Percentiles rank a stretch among this genome's conserved stretches.
phyloP scores from a whole-genome alignment of 2,888 invertebrate genomes.

The Plemyria rubiginata region DNA sequence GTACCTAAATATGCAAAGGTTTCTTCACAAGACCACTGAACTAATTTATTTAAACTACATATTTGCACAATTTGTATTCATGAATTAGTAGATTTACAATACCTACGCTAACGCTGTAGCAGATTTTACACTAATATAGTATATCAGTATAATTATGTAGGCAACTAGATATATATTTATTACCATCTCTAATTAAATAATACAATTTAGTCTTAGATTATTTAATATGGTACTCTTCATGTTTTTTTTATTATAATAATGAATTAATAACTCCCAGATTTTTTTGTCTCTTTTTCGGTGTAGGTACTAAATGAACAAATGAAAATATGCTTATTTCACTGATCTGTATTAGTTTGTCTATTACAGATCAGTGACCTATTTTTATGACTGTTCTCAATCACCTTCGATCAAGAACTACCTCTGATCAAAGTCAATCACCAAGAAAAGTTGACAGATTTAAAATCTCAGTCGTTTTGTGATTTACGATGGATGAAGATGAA shows the following conservation, averaged over 20 bases:
- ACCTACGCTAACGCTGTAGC: conserved; percentile 13
- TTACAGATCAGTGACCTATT: too few species aligned
- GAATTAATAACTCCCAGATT: conserved; percentile 17
- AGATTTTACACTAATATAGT: conserved; percentile 21
- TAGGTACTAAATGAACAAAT: background rate
- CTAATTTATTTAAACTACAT: conserved; percentile 9
- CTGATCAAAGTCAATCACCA: too few species aligned
- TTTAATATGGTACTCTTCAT: conserved; percentile 10
- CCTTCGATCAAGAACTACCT: too few species aligned
- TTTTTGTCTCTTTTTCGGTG: conserved; percentile 9
- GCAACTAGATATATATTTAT: conserved; percentile 32
- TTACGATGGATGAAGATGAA: too few species aligned
- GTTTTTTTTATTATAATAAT: background rate
- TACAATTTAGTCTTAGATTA: conserved; percentile 16
- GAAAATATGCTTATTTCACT: too few species aligned
- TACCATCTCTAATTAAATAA: conserved; percentile 14
- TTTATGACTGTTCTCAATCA: too few species aligned
- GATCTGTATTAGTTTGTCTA: too few species aligned
- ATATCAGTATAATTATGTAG: conserved; percentile 25
- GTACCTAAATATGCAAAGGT: background rate
- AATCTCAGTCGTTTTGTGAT: too few species aligned
- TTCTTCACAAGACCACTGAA: background rate
- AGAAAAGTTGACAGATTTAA: too few species aligned
- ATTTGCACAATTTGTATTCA: conserved; percentile 15
- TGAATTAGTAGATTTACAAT: conserved; percentile 11